Conservation (phyloP, 2,797 vertebrate species). For the Argyrosomus regius region DNA sequence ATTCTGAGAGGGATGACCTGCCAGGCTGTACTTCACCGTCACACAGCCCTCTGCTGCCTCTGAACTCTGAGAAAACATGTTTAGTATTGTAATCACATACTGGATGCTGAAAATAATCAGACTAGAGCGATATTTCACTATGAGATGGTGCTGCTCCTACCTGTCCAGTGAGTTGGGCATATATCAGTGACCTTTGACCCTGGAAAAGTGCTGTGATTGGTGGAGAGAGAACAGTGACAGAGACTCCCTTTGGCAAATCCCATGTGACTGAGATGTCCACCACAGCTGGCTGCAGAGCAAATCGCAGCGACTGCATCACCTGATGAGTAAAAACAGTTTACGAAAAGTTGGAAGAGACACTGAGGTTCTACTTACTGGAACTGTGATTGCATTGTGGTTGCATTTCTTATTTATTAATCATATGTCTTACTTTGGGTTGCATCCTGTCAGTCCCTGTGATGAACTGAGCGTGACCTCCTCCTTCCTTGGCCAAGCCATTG, state of each 20-base stretch:
- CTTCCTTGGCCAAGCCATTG: no score
- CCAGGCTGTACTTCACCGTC: slow-evolving; percentile 82
- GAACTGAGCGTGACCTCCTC: no score
- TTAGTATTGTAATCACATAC: background rate
- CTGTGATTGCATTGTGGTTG: no score
- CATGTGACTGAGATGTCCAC: slow-evolving; percentile 75
- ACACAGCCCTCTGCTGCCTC: slow-evolving; percentile 70
- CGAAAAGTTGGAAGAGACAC: background rate
- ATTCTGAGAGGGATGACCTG: slow-evolving; percentile 77
- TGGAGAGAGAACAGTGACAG: slow-evolving; percentile 80
- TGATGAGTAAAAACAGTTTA: slow-evolving; percentile 36
- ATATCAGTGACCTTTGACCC: slow-evolving; percentile 87
- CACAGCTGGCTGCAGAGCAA: slow-evolving; percentile 85
- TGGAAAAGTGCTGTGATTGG: slow-evolving; percentile 84
- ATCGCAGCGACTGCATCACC: slow-evolving; percentile 87
- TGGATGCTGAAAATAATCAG: background rate
- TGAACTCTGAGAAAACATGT: slow-evolving; percentile 67
- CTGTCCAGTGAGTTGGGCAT: slow-evolving; percentile 79
- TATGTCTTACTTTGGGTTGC: no score
- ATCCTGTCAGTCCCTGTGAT: no score
- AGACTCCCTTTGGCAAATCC: slow-evolving; percentile 81
- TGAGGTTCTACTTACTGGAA: background rate
- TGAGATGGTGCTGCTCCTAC: slow-evolving; percentile 49
- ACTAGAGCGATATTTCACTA: background rate
- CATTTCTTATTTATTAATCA: no score